These are phyloP conservation scores for Porites cylindrica DNA, from an alignment of 92 coral and sea anemone genomes.

Conservation along the genomic window DNA sequence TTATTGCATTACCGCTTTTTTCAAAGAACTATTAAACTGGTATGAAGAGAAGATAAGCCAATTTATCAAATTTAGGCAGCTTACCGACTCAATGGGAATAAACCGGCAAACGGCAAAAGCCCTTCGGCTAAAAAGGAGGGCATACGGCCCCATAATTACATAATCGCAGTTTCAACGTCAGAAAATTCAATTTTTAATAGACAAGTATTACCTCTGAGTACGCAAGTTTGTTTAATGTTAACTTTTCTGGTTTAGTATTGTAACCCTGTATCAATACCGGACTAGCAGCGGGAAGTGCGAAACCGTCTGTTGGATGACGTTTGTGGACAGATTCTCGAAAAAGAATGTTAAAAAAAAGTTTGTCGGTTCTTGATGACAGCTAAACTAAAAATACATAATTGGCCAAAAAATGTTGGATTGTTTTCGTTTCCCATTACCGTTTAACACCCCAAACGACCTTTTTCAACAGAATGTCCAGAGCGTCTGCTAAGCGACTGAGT, in stretches of 20 bases:
- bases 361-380: neutral
- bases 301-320: neutral
- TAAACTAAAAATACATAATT: neutral
- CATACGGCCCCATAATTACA: no score
- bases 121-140: no score
- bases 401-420: neutral
- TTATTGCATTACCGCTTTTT: no score
- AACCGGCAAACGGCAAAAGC: no score
- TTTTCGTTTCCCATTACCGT: neutral
- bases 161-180: no score
- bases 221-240: neutral
- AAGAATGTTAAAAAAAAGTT: neutral
- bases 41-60: no score
- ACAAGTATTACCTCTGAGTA: no score
- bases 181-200: no score
- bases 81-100: no score
- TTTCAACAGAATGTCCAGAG: neutral
- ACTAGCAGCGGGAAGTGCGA: neutral
- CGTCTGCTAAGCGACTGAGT: neutral
- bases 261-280: slow-evolving; percentile 10
- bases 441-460: neutral
- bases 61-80: no score
- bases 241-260: neutral
- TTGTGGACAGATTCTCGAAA: neutral
- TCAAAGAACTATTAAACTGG: no score